Conservation (phyloP, 2,797 vertebrate species). For the Takifugu ocellatus region DNA sequence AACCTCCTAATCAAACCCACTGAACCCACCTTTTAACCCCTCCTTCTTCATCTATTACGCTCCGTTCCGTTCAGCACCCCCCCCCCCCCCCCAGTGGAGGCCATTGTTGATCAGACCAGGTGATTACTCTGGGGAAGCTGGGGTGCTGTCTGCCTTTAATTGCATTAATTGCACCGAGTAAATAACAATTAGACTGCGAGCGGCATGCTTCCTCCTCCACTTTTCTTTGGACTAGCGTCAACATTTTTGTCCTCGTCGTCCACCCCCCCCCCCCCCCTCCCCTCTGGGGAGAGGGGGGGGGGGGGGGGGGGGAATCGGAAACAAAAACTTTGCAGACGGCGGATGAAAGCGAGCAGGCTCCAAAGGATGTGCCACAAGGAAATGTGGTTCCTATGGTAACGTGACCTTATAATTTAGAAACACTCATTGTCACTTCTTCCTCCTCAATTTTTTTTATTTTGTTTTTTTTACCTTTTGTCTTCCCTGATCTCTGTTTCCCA, state of each 20-base stretch:
- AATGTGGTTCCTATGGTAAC: conserved; percentile 65
- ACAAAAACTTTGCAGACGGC: conserved; percentile 13
- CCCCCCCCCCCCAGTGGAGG: conserved; percentile 5
- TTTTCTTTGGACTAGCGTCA: conserved; percentile 17
- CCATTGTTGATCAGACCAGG: conserved; percentile 28
- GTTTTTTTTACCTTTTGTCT: conserved; percentile 18
- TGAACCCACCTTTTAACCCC: too few species aligned
- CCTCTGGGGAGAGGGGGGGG: conserved; percentile 10
- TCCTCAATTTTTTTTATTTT: background rate
- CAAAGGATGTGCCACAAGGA: conserved; percentile 23
- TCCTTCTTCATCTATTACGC: too few species aligned
- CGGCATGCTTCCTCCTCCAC: conserved; percentile 19
- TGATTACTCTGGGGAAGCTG: conserved; percentile 5
- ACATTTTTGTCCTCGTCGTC: conserved; percentile 9
- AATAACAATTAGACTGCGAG: conserved; percentile 55
- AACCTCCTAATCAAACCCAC: too few species aligned
- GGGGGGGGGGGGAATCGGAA: background rate
- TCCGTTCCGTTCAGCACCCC: too few species aligned
- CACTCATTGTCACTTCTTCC: conserved; percentile 42
- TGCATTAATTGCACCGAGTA: conserved; percentile 54
- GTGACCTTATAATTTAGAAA: conserved; percentile 49
- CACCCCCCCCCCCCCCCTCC: conserved; percentile 15
- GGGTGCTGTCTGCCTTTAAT: conserved; percentile 34
- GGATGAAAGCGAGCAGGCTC: background rate
- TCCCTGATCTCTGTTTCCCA: conserved; percentile 46